Conservation (phyloP, 53 echinoderm and acorn worm species). For the Temnopleurus reevesii region DNA sequence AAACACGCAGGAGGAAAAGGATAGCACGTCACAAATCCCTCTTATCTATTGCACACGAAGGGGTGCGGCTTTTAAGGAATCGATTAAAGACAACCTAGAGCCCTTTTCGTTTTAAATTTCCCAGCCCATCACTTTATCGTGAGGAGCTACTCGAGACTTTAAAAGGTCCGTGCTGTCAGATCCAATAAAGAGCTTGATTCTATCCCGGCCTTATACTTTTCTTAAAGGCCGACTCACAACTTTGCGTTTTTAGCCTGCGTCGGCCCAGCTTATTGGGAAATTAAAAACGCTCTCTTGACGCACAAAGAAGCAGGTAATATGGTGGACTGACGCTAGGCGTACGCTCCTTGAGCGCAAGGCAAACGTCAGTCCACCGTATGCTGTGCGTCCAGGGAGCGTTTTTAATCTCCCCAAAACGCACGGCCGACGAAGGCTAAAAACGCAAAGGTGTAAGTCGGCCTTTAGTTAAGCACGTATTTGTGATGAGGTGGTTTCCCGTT, state of each 20-base stretch:
- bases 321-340: too few species aligned
- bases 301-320: too few species aligned
- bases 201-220: not conserved
- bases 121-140: not conserved
- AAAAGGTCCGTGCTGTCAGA: conserved; percentile 19
- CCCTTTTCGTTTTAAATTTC: conserved; percentile 17
- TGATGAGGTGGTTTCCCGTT: not conserved
- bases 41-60: not conserved
- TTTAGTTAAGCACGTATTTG: too few species aligned
- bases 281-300: too few species aligned
- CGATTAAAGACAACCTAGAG: not conserved
- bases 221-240: not conserved
- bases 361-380: too few species aligned
- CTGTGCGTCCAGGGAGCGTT: too few species aligned
- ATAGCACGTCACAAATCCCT: not conserved
- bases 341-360: too few species aligned
- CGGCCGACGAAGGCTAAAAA: too few species aligned
- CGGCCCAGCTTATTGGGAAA: too few species aligned
- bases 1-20: not conserved
- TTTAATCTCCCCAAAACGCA: too few species aligned
- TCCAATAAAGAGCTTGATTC: not conserved
- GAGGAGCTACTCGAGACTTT: not conserved
- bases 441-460: too few species aligned
- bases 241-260: too few species aligned
- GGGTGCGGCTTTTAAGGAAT: conserved; percentile 4